Percentiles rank a stretch among this genome's conserved stretches.
Evolutionary conservation across 2,888 invertebrate species (phyloP).

Genomic region (Oxytorus armatus): DNA sequence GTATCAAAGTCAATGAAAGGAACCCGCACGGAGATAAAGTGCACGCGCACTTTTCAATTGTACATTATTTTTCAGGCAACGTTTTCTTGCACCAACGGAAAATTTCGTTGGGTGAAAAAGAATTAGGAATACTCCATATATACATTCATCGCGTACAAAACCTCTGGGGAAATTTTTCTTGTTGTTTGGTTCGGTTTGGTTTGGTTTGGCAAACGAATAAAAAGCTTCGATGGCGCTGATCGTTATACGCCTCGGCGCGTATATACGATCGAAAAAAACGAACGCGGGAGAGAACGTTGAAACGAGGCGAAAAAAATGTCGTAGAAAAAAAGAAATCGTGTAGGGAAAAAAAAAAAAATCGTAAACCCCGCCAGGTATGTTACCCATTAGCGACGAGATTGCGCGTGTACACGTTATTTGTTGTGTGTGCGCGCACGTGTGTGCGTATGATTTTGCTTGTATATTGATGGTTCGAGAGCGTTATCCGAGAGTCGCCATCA

Average conservation of each 20-base stretch:
- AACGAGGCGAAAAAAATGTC: slow-evolving; percentile 23
- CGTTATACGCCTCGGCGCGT: slow-evolving; percentile 7
- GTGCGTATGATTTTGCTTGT: too few species aligned
- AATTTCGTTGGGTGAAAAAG: background rate
- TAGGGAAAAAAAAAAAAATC: slow-evolving; percentile 37
- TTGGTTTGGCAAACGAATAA: slow-evolving; percentile 38
- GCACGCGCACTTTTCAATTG: too few species aligned
- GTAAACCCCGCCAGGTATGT: slow-evolving; percentile 43
- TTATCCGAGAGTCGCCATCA: too few species aligned
- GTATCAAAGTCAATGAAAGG: too few species aligned
- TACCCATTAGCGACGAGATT: slow-evolving; percentile 53
- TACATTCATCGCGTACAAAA: slow-evolving; percentile 7
- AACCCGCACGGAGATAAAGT: too few species aligned
- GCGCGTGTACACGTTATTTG: slow-evolving; percentile 9
- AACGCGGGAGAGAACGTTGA: slow-evolving; percentile 42
- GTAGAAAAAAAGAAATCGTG: slow-evolving; percentile 20
- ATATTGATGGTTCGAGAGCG: too few species aligned
- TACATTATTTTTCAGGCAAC: too few species aligned
- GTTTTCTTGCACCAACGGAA: too few species aligned
- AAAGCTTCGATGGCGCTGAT: slow-evolving; percentile 44
- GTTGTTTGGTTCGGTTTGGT: background rate
- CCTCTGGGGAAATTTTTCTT: slow-evolving; percentile 5
- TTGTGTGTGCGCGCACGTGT: too few species aligned
- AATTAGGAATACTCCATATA: background rate
- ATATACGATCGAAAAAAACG: slow-evolving; percentile 32